Evolutionary conservation across 2,888 invertebrate species (phyloP), one percentile per base, ranked within the genome.

Genomic region (Brachyopa scutellaris): DNA sequence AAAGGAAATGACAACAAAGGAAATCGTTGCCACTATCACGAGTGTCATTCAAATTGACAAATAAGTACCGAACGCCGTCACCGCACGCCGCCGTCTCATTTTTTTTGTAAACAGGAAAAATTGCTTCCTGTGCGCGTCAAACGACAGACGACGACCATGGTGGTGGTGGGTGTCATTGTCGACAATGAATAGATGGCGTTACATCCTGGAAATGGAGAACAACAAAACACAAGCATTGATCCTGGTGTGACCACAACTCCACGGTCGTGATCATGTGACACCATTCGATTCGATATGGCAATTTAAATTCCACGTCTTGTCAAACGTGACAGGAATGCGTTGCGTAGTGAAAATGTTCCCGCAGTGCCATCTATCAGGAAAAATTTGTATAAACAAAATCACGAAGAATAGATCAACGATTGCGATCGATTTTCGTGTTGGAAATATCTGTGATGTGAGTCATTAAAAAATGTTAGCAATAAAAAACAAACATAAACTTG

Each of bases 1-100:
- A 80, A 82, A 82, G 82, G 82, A 82, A 77, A 82, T 82, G 76
- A 72, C 77, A 82, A 82, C 82, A 82, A 82, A 82, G 82, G 82
- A 82, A 82, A 82, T 82, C 77, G 77, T 77, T 61, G 51, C 77
- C 61, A 82, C 82, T 82, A 82, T 82, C 77, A 82, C 66, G 77
- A 72, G 67, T 82, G 70, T 72, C 82, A 72, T 82, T 82, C 66
- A 77, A 82, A 77, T 82, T 82, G 70, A 82, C 82, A 82, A 82
- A 82, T 82, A 82, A 82, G 77, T 77, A 77, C 77, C 67, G 76
- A 51, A 53, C 33, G 42, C 26, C 62, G 49, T 23, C 13, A 9
- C 17, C 11, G 19, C 38, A 17, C 36, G 21, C 17, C 42, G 40
- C 8, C 5, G 5, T 57, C 17, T 49, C 19, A 3, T 55, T 36